A percentile compares a stretch with the other conserved stretches of the same genome.
Conservation (phyloP, 2,888 invertebrate species). For the Ennomos quercinarius region DNA sequence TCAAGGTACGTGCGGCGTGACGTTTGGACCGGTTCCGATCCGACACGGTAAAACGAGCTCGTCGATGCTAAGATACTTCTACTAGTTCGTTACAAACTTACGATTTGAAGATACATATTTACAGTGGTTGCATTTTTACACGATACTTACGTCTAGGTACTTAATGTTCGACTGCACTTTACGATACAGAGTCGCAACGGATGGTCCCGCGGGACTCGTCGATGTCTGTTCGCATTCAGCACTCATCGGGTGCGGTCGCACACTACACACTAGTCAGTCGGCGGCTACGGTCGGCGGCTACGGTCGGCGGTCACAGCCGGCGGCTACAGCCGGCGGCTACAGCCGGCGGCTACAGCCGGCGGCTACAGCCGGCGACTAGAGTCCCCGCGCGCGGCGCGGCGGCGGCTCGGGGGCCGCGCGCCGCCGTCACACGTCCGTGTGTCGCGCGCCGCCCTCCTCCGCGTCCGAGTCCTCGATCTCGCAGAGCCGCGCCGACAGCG, state of each 20-base stretch:
- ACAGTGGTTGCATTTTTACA: too few species aligned
- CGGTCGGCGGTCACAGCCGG: constrained; percentile 23
- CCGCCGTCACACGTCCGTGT: constrained; percentile 75
- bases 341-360: constrained; percentile 18
- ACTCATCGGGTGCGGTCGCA: background rate
- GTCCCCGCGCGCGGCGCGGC: constrained; percentile 36
- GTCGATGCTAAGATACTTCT: too few species aligned
- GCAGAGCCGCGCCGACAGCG: constrained; percentile 94
- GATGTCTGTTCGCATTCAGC: background rate
- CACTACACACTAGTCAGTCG: constrained; percentile 21
- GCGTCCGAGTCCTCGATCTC: constrained; percentile 96
- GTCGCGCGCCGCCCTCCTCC: constrained; percentile 74
- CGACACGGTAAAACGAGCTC: too few species aligned
- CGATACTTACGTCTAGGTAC: too few species aligned
- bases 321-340: too few species aligned
- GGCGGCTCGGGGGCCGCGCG: constrained; percentile 48
- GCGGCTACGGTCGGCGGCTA: constrained; percentile 36
- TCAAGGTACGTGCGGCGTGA: too few species aligned
- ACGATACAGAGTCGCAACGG: too few species aligned
- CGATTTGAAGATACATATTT: too few species aligned
- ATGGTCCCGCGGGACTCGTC: too few species aligned
- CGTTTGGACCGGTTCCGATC: too few species aligned
- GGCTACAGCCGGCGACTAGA: constrained; percentile 45
- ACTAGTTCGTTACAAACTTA: too few species aligned
- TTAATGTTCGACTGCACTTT: too few species aligned